These are phyloP conservation scores for Hypanus sabinus DNA, from an alignment of 2,113 vertebrate species.

Conservation along the genomic window DNA sequence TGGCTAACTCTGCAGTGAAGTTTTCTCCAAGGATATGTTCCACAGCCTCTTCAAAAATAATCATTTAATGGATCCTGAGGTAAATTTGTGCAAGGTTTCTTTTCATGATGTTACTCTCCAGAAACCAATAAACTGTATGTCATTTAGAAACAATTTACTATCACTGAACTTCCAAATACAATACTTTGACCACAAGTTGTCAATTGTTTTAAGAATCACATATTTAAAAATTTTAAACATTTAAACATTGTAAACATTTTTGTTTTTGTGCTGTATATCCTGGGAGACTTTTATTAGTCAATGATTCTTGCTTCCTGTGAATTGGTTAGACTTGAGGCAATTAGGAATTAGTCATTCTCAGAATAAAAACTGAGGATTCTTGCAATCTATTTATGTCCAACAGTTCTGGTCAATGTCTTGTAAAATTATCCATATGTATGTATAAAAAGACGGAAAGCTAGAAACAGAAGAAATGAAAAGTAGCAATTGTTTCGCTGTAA, in stretches of 20 bases:
- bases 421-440: background rate
- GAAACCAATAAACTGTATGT: background rate
- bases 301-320: background rate
- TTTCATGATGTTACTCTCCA: background rate
- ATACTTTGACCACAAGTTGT: background rate
- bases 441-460: background rate
- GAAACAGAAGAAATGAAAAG: background rate
- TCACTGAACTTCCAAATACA: background rate
- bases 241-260: background rate
- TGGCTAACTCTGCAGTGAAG: conserved; percentile 90
- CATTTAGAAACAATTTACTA: background rate
- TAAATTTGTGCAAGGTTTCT: conserved; percentile 43
- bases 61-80: conserved; percentile 85
- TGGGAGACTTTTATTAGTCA: background rate
- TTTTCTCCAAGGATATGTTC: conserved; percentile 89
- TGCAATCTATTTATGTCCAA: background rate
- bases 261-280: background rate
- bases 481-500: background rate
- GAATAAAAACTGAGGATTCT: background rate
- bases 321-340: background rate
- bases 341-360: background rate
- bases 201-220: background rate
- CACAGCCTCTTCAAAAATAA: conserved; percentile 82
- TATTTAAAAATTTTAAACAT: background rate
- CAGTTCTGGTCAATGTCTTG: background rate